These are phyloP conservation scores for Trachymyrmex cornetzi DNA, from an alignment of 1,140 invertebrate species.

Conservation along the genomic window DNA sequence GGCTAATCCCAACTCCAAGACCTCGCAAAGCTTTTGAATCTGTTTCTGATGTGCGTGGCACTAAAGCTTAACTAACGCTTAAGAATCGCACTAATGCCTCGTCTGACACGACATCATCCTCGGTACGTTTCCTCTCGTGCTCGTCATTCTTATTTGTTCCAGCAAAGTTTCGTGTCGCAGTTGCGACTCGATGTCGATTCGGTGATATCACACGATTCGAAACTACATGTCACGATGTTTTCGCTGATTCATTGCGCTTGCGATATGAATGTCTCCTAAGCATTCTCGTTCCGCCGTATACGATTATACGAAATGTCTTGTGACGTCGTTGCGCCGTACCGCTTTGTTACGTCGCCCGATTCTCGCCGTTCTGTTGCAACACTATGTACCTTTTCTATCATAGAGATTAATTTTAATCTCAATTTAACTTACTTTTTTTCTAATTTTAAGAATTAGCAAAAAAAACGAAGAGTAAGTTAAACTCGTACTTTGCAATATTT, in stretches of 20 bases:
- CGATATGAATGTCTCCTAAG: slow-evolving; percentile 13
- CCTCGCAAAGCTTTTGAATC: background rate
- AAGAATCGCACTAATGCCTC: slow-evolving; percentile 1
- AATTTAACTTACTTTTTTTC: too few relatives aligned
- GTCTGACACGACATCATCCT: background rate
- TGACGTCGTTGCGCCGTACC: background rate
- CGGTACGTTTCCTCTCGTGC: background rate
- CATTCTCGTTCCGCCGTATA: background rate
- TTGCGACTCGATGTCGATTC: slow-evolving; percentile 14
- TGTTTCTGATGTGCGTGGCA: slow-evolving; percentile 12
- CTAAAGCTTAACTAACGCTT: slow-evolving; percentile 14
- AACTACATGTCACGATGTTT: background rate
- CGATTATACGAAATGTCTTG: slow-evolving; percentile 4
- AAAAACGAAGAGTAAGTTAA: too few relatives aligned
- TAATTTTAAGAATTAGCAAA: too few relatives aligned
- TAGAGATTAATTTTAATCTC: too few relatives aligned
- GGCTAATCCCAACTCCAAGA: background rate
- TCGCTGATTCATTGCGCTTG: slow-evolving; percentile 38
- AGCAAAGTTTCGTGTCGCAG: slow-evolving; percentile 1
- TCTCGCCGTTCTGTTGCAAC: background rate
- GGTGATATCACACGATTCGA: background rate
- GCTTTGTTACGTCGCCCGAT: background rate
- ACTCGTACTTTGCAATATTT: too few relatives aligned
- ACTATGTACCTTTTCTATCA: too few relatives aligned
- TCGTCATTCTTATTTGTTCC: background rate